Percentiles rank a stretch among this genome's conserved stretches.
phyloP scores from a whole-genome alignment of 2,113 vertebrate genomes.

The Plotosus lineatus region DNA sequence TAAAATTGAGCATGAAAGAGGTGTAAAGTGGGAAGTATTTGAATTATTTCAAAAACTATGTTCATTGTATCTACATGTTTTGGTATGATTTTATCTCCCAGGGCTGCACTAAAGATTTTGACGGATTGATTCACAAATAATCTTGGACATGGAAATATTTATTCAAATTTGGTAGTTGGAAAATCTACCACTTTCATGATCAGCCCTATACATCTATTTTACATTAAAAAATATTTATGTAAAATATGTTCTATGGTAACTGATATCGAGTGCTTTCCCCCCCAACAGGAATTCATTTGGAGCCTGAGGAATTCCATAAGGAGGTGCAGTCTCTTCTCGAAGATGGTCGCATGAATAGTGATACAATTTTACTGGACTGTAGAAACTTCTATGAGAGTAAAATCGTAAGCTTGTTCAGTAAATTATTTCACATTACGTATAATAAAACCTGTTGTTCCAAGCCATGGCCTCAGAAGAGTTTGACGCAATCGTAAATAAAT shows the following conservation, averaged over 20 bases:
- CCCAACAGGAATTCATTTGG: conserved; percentile 82
- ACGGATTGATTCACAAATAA: too few relatives aligned
- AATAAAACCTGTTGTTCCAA: background rate
- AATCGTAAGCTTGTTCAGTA: conserved; percentile 80
- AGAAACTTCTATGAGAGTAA: conserved; percentile 98
- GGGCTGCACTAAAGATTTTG: too few relatives aligned
- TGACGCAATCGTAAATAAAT: background rate
- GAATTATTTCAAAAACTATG: too few relatives aligned
- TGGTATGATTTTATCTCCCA: too few relatives aligned
- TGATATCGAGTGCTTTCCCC: background rate
- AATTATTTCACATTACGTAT: background rate
- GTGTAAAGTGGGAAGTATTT: too few relatives aligned
- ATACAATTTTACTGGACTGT: conserved; percentile 92
- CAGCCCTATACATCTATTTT: too few relatives aligned
- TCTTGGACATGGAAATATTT: too few relatives aligned
- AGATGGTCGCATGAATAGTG: conserved; percentile 60
- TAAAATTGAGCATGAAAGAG: too few relatives aligned
- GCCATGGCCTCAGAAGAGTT: background rate
- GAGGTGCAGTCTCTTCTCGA: conserved; percentile 84
- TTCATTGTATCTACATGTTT: too few relatives aligned
- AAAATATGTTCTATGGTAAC: background rate
- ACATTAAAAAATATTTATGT: background rate
- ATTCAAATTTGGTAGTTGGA: too few relatives aligned
- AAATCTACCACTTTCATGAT: too few relatives aligned
- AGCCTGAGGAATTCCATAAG: conserved; percentile 89